Evolutionary conservation across 1,140 invertebrate genomes (phyloP).

Genomic region (Caerostris extrusa): DNA sequence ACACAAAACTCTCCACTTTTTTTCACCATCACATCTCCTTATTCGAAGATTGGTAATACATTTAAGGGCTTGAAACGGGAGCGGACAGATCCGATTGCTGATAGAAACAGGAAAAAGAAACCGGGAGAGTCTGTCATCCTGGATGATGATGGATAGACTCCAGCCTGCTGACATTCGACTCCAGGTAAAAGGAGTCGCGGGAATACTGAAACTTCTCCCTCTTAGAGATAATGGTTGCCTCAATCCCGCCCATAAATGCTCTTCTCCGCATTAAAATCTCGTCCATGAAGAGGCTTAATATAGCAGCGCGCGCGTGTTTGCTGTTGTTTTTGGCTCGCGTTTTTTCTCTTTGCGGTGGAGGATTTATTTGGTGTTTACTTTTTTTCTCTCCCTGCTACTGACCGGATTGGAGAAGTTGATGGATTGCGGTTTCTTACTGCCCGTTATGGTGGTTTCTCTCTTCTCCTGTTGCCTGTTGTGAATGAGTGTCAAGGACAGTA

Average conservation of each 20-base stretch:
- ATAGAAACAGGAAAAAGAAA: constrained; percentile 7
- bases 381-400: not conserved
- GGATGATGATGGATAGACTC: constrained; percentile 35
- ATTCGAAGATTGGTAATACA: constrained; percentile 5
- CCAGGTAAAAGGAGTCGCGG: constrained; percentile 22
- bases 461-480: constrained; percentile 2
- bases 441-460: not conserved
- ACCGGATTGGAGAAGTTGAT: not conserved
- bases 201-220: not conserved
- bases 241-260: not conserved
- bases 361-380: not conserved
- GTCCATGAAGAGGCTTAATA: not conserved
- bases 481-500: not conserved
- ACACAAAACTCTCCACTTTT: not conserved
- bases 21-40: not conserved
- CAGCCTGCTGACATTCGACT: constrained; percentile 10
- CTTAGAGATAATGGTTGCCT: constrained; percentile 18
- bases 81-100: constrained; percentile 4
- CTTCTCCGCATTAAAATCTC: constrained; percentile 39
- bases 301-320: not conserved
- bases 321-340: not conserved
- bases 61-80: constrained; percentile 32
- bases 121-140: not conserved
- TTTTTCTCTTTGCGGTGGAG: not conserved
- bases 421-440: not conserved